A percentile compares a stretch with the other conserved stretches of the same genome.
phyloP scores from a whole-genome alignment of 2,797 vertebrate genomes.

The Chaenodraco wilsoni region DNA sequence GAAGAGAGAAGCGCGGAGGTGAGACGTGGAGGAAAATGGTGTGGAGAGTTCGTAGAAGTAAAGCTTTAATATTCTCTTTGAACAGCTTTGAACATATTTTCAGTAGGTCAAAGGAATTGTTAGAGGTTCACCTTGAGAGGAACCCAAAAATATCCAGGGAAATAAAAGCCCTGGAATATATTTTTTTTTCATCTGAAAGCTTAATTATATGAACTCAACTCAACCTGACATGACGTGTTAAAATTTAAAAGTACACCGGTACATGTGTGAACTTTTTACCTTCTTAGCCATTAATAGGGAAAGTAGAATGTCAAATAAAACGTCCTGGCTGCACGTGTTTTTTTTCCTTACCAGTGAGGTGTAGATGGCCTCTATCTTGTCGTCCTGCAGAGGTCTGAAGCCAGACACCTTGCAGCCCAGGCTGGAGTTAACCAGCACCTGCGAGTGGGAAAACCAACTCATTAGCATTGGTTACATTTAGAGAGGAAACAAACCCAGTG shows the following conservation, averaged over 20 bases:
- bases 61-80: constrained; percentile 56
- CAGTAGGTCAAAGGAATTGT: constrained; percentile 51
- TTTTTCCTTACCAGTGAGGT: constrained; percentile 88
- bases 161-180: not conserved
- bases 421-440: constrained; percentile 90
- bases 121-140: constrained; percentile 43
- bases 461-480: constrained; percentile 27
- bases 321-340: too few relatives aligned
- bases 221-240: constrained; percentile 30
- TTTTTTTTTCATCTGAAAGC: constrained; percentile 8
- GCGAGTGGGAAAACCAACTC: constrained; percentile 9
- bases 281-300: constrained; percentile 7
- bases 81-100: constrained; percentile 52
- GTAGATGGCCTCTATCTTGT: constrained; percentile 94
- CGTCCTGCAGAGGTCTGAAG: constrained; percentile 90
- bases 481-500: constrained; percentile 4
- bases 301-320: not conserved
- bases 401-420: constrained; percentile 94
- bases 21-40: constrained; percentile 4
- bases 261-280: constrained; percentile 8
- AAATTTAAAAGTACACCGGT: constrained; percentile 34
- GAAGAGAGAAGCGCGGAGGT: not conserved
- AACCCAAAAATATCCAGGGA: constrained; percentile 36
- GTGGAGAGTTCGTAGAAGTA: constrained; percentile 25
- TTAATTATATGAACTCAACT: constrained; percentile 36